Conservation (phyloP, 2,888 invertebrate genomes). For the Volucella zonaria region DNA sequence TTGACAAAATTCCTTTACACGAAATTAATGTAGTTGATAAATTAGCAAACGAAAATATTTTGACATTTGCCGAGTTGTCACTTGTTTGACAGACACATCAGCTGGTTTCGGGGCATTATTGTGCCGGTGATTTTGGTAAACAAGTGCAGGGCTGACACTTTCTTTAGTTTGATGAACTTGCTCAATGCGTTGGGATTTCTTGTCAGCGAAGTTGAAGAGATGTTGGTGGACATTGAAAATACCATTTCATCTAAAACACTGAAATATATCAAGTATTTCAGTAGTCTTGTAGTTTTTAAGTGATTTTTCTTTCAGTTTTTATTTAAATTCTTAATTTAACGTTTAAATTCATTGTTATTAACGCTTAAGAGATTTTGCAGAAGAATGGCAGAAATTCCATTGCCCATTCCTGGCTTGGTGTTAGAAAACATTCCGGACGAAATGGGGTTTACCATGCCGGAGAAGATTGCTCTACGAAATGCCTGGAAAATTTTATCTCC, state of each 20-base stretch:
- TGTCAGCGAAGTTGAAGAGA: not conserved
- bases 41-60: constrained; percentile 66
- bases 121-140: constrained; percentile 45
- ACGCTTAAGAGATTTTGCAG: not conserved
- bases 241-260: too few species aligned
- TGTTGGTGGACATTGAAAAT: not conserved
- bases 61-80: constrained; percentile 54
- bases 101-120: constrained; percentile 49
- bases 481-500: constrained; percentile 76
- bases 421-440: constrained; percentile 74
- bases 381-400: constrained; percentile 64
- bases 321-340: not conserved
- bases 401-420: constrained; percentile 78
- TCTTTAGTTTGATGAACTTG: not conserved
- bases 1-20: not conserved
- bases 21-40: constrained; percentile 9
- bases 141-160: not conserved
- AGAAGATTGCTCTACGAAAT: constrained; percentile 75
- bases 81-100: constrained; percentile 42
- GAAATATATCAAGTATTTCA: too few species aligned
- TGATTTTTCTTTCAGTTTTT: not conserved
- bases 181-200: constrained; percentile 1
- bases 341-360: too few species aligned
- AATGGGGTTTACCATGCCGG: constrained; percentile 75
- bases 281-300: not conserved